These are phyloP conservation scores for Sciurus niger DNA, from an alignment of 2,113 vertebrate species.

Conservation along the genomic window DNA sequence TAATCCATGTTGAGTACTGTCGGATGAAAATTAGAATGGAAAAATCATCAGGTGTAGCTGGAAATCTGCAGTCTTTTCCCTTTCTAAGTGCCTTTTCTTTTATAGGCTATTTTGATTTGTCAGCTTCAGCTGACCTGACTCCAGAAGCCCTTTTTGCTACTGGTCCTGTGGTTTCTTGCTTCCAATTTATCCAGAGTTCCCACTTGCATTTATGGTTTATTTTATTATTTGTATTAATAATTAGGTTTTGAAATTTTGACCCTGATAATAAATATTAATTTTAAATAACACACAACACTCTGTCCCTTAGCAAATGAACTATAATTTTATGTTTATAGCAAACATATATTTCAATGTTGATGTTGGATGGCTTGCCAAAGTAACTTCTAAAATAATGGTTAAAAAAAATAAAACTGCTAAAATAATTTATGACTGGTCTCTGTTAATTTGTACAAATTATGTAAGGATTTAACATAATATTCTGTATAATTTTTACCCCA, in stretches of 20 bases:
- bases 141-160: background rate
- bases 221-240: no score
- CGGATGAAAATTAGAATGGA: background rate
- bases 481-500: background rate
- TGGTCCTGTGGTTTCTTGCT: background rate
- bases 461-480: background rate
- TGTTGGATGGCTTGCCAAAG: background rate
- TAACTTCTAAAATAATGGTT: background rate
- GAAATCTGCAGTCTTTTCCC: background rate
- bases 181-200: background rate
- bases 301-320: no score
- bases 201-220: background rate
- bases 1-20: background rate
- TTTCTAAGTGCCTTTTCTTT: no score
- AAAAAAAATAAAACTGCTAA: conserved; percentile 14
- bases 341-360: no score
- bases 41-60: background rate
- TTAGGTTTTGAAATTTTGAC: no score
- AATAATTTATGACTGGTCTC: conserved; percentile 9
- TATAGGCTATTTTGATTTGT: background rate
- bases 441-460: background rate
- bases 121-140: background rate
- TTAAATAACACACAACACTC: no score
- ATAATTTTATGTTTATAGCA: no score
- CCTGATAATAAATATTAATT: no score